These are phyloP conservation scores for Lonchura striata DNA, from an alignment of 2,113 vertebrate genomes.

Conservation along the genomic window DNA sequence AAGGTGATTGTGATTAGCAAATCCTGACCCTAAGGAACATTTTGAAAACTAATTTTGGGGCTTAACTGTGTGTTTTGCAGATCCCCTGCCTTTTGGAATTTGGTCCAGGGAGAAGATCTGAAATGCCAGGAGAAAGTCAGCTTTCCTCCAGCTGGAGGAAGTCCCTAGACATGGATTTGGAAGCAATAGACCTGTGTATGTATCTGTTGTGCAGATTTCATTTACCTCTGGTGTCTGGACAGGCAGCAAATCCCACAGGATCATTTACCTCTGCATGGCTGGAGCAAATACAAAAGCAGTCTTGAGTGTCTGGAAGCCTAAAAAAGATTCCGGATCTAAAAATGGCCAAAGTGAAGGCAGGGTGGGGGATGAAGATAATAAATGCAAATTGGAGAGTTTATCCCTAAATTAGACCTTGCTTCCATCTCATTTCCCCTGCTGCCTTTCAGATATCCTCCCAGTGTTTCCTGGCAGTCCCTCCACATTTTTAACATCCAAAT, in stretches of 20 bases:
- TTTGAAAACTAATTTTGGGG: not conserved
- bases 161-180: not conserved
- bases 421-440: conserved; percentile 3
- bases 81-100: not conserved
- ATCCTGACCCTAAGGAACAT: not conserved
- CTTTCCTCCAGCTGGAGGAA: not conserved
- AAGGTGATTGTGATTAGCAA: not conserved
- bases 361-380: not conserved
- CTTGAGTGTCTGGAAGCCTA: not conserved
- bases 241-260: not conserved
- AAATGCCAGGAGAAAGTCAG: not conserved
- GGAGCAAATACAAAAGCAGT: not conserved
- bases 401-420: not conserved
- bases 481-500: conserved; percentile 26
- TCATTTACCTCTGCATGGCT: not conserved
- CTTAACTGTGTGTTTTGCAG: not conserved
- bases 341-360: not conserved
- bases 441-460: not conserved
- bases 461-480: conserved; percentile 37
- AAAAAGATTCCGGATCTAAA: not conserved
- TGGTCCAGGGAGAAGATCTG: not conserved
- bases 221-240: not conserved
- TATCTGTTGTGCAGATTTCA: not conserved
- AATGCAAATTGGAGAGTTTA: not conserved
- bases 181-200: not conserved